These are phyloP conservation scores for Galemys pyrenaicus DNA, from an alignment of 2,113 vertebrate genomes.

Conservation along the genomic window DNA sequence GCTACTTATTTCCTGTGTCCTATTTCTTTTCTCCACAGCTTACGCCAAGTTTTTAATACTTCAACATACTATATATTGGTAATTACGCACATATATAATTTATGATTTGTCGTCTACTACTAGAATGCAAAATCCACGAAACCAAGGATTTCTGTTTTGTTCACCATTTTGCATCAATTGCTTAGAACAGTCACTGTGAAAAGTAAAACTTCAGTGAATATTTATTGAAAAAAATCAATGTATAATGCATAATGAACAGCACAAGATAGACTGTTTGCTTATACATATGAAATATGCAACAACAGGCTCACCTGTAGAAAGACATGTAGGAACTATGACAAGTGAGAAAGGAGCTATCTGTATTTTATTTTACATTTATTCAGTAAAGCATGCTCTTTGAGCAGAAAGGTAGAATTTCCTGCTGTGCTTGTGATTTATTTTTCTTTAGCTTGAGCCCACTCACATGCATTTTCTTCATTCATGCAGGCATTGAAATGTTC, in stretches of 20 bases:
- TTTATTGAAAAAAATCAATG: slow-evolving; percentile 23
- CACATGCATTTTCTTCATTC: background rate
- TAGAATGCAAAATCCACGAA: slow-evolving; percentile 9
- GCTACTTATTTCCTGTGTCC: background rate
- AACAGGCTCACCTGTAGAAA: background rate
- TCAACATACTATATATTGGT: background rate
- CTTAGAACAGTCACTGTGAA: background rate
- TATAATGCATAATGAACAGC: background rate
- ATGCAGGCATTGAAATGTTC: background rate
- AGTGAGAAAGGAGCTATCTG: background rate
- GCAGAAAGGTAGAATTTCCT: background rate
- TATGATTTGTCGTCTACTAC: background rate
- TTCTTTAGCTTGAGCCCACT: background rate
- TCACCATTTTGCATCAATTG: background rate
- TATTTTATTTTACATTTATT: background rate
- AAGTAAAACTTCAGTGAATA: background rate
- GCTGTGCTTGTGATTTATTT: background rate
- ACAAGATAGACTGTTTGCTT: background rate
- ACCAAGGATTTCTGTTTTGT: background rate
- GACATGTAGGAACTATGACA: background rate
- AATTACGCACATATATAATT: background rate
- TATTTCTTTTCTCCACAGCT: background rate
- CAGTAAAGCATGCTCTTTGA: background rate
- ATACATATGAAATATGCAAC: background rate
- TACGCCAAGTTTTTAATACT: background rate